Percentiles rank a stretch among this genome's conserved stretches.
Evolutionary conservation across 2,113 vertebrate species (phyloP).

Genomic region (Haemorhous mexicanus): DNA sequence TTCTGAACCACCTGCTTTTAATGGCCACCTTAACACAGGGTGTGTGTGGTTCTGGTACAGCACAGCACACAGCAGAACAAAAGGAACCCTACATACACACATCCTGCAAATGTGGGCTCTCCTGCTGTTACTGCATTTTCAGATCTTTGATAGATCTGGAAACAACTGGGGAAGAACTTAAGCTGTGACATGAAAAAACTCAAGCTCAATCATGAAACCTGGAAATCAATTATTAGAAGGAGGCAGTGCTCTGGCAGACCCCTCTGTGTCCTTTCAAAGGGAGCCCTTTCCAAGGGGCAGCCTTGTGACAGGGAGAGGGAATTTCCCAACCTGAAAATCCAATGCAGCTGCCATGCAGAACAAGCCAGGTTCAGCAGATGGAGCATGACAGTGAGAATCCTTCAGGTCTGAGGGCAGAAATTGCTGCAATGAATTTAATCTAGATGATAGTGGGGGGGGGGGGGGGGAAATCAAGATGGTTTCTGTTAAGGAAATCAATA

Average conservation of each 20-base stretch:
- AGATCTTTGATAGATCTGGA: not conserved
- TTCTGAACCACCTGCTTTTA: not conserved
- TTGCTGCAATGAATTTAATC: not conserved
- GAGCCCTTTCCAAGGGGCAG: not conserved
- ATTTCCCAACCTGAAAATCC: constrained; percentile 1
- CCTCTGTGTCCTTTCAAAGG: not conserved
- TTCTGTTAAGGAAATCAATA: not conserved
- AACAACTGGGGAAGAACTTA: not conserved
- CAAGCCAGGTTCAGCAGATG: not conserved
- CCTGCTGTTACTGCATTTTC: not conserved
- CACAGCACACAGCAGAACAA: not conserved
- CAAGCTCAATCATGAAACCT: not conserved
- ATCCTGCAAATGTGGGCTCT: not conserved
- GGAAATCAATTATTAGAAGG: not conserved
- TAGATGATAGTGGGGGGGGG: not conserved
- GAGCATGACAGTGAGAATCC: not conserved
- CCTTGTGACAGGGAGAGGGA: not conserved
- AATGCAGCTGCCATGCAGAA: not conserved
- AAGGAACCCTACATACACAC: not conserved
- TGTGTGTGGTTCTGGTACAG: not conserved
- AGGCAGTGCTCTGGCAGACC: not conserved
- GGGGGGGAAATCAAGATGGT: not conserved
- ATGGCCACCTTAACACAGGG: not conserved
- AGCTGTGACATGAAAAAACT: not conserved
- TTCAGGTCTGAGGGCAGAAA: not conserved